Evolutionary conservation across 1,140 invertebrate genomes (phyloP).

Genomic region (Dryas iulia): DNA sequence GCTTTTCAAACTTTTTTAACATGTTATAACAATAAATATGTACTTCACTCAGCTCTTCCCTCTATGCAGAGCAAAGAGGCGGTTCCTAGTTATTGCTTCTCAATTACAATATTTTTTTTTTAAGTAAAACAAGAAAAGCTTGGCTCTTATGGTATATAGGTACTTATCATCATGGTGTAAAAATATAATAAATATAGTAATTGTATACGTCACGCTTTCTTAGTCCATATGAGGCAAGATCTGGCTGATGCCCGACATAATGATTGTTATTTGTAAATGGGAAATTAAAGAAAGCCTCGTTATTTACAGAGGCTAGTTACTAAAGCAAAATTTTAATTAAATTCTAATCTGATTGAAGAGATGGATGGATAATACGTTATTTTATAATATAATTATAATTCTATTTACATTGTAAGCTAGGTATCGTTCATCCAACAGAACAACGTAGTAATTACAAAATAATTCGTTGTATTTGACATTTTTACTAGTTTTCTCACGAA

Average conservation of each 20-base stretch:
- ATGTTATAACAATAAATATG: no score
- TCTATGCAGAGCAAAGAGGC: no score
- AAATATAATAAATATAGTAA: conserved; percentile 12
- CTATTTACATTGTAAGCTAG: not conserved
- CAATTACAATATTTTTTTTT: no score
- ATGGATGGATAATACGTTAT: not conserved
- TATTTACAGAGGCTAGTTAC: not conserved
- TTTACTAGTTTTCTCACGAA: no score
- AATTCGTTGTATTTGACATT: no score
- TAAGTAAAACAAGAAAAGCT: no score
- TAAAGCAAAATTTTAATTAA: not conserved
- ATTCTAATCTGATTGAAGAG: not conserved
- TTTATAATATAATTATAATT: not conserved
- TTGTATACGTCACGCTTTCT: conserved; percentile 29
- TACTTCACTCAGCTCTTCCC: no score
- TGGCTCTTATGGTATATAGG: no score
- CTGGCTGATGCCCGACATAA: conserved; percentile 20
- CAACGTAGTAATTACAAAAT: no score
- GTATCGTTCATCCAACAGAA: no score
- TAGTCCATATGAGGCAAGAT: conserved; percentile 15
- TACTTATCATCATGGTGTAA: not conserved
- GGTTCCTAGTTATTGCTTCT: no score
- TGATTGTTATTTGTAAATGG: conserved; percentile 29
- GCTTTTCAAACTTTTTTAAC: no score
- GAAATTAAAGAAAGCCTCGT: conserved; percentile 16